Evolutionary conservation across 2,113 vertebrate species (phyloP).

Genomic region (Cyanocitta stelleri): DNA sequence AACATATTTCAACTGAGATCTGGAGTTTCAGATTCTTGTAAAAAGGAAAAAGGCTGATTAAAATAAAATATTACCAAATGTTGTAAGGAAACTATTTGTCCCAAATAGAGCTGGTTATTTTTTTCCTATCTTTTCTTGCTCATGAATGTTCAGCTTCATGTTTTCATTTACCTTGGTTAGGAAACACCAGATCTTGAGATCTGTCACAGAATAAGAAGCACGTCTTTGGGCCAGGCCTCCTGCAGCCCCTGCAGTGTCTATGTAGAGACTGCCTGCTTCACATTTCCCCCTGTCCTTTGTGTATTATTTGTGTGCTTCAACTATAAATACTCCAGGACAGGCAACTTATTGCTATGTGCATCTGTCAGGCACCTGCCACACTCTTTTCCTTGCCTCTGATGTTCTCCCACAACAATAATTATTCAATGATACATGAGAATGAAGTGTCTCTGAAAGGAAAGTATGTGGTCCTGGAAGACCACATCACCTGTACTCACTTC

Average conservation of each 20-base stretch:
- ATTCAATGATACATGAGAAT: neutral
- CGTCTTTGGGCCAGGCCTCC: neutral
- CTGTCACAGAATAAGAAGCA: neutral
- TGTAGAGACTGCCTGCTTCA: neutral
- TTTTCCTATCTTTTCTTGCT: neutral
- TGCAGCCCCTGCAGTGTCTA: neutral
- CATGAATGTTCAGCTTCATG: neutral
- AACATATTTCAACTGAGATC: neutral
- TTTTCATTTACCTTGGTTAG: conserved; percentile 10
- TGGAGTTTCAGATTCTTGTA: neutral
- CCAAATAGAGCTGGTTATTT: neutral
- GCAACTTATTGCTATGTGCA: neutral
- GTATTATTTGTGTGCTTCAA: neutral
- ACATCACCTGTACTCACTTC: neutral
- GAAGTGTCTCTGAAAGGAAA: neutral
- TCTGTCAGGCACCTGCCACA: neutral
- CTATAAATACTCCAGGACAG: neutral
- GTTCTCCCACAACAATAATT: neutral
- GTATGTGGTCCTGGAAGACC: neutral
- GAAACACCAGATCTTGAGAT: neutral
- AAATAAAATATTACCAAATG: neutral
- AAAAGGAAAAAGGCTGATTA: neutral
- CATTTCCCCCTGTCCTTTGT: neutral
- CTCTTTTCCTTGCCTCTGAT: neutral
- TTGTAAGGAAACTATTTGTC: neutral